These are phyloP conservation scores for Lynx canadensis DNA, from an alignment of 2,113 vertebrate species.

Conservation along the genomic window DNA sequence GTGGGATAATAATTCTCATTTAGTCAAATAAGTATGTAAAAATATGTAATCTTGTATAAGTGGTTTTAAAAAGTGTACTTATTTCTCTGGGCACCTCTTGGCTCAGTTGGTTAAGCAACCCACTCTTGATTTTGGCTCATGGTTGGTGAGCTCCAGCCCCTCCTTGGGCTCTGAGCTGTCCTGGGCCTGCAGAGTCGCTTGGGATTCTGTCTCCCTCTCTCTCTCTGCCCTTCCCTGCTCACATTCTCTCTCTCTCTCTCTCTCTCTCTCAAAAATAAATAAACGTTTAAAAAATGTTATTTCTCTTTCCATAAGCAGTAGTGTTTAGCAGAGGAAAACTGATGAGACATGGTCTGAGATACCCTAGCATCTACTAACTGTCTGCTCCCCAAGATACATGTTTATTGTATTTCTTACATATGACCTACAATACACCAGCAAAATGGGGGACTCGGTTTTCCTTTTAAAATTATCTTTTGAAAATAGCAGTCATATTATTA, in stretches of 20 bases:
- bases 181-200: too few relatives aligned
- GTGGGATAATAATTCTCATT: not conserved
- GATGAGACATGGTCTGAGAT: not conserved
- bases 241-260: too few relatives aligned
- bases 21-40: not conserved
- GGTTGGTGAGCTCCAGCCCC: too few relatives aligned
- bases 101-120: too few relatives aligned
- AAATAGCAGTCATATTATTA: not conserved
- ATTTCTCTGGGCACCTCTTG: not conserved
- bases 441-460: not conserved
- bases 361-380: not conserved
- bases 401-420: not conserved
- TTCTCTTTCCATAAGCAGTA: not conserved
- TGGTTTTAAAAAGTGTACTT: not conserved
- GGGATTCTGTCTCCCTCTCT: too few relatives aligned
- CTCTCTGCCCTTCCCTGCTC: too few relatives aligned
- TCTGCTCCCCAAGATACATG: not conserved
- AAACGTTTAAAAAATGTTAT: not conserved
- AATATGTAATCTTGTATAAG: not conserved
- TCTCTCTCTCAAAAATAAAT: too few relatives aligned
- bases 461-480: not conserved
- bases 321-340: not conserved
- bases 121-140: too few relatives aligned
- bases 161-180: too few relatives aligned
- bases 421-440: not conserved